Evolutionary conservation across 2,797 vertebrate genomes (phyloP), one percentile per base, ranked within the genome.

Genomic region (Hipposideros larvatus): DNA sequence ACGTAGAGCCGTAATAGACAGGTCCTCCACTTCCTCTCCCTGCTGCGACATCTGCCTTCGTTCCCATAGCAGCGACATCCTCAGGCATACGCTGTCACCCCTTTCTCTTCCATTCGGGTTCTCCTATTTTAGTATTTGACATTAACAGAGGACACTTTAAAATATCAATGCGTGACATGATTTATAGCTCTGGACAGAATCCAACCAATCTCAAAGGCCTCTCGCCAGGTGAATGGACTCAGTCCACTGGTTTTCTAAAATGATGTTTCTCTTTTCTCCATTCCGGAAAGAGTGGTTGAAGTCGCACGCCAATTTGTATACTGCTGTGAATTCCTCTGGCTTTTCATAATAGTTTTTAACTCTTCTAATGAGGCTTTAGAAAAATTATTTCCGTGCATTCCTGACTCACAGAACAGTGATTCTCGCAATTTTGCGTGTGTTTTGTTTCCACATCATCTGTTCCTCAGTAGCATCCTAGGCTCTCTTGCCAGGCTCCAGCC

Each of bases 61-160:
- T 71, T 4, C 22, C n/a, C 5, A 11, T 0, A 2, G 13, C 7
- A 0, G 9, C 0, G 4, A 2, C 11, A 4, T n/a, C 34, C 4
- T 21, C 43, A 22, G 4, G 9, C 34, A 22, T 0, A 4, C 15
- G 28, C 5, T 11, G 9, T 18, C n/a, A 61, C 8, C 53, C 53
- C 46, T 14, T 14, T 1, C 19, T 28, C 53, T 80, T 59, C 24
- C 34, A 26, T 7, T 41, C 15, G 9, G 28, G 11, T 16, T 34
- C 28, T 65, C 26, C 55, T 37, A 10, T 26, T 87, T 80, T 48
- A 80, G n/a, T n/a, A 87, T 63, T 43, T 80, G 51, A n/a, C 15
- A 7, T 34, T 53, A 37, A 48, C 59, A 94, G 82, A 68, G 57
- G 71, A 41, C 28, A 24, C 24, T 46, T 15, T 19, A 41, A 80